These are phyloP conservation scores for Tolmerus cingulatus DNA, from an alignment of 2,888 invertebrate species.

Conservation along the genomic window DNA sequence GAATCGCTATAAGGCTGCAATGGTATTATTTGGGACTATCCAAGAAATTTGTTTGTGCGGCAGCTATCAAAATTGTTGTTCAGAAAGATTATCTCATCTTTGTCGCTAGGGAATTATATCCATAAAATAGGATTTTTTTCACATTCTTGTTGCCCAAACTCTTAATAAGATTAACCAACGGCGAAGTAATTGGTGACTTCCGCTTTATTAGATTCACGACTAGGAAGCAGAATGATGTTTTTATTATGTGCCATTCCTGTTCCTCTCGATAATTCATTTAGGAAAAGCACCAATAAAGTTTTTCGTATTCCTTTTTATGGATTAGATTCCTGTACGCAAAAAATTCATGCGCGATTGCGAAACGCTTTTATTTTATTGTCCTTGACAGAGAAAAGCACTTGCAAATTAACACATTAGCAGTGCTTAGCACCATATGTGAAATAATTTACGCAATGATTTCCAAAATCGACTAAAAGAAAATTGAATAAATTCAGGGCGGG, in stretches of 20 bases:
- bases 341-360: background rate
- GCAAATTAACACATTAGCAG: constrained; percentile 1
- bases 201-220: background rate
- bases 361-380: background rate
- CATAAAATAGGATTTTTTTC: constrained; percentile 9
- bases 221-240: background rate
- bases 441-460: background rate
- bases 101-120: constrained; percentile 10
- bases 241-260: background rate
- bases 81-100: background rate
- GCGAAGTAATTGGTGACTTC: background rate
- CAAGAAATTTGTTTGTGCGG: constrained; percentile 4
- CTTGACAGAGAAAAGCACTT: background rate
- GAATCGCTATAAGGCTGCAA: background rate
- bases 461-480: constrained; percentile 9
- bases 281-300: background rate
- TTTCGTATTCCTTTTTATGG: background rate
- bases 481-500: constrained; percentile 1
- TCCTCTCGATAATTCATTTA: background rate
- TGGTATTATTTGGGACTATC: background rate
- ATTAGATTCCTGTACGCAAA: background rate
- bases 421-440: background rate
- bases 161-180: background rate
- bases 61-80: constrained; percentile 21
- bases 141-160: background rate